Conservation (phyloP, 2,888 invertebrate genomes). For the Pterobdella sp. region DNA sequence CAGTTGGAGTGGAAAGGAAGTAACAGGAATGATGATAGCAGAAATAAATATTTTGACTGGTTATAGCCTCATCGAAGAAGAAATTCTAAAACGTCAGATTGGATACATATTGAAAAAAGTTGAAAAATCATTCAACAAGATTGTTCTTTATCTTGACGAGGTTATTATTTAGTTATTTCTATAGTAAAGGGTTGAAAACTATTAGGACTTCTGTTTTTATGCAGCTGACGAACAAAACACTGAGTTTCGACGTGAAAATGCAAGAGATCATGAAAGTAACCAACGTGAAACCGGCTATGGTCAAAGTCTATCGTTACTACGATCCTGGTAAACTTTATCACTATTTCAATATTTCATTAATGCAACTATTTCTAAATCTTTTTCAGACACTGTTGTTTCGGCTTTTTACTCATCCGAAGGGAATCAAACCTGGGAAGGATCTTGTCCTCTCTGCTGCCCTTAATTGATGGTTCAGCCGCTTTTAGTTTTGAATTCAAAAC, state of each 20-base stretch:
- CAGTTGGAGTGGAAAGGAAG: conserved; percentile 11
- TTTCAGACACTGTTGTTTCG: background rate
- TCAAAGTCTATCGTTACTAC: conserved; percentile 24
- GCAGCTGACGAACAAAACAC: conserved; percentile 7
- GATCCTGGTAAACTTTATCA: background rate
- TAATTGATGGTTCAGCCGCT: too few relatives aligned
- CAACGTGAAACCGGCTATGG: conserved; percentile 22
- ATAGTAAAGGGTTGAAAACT: background rate
- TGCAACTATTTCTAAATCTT: background rate
- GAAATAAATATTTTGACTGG: conserved; percentile 30
- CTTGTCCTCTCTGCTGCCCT: background rate
- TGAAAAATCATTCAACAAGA: conserved; percentile 49
- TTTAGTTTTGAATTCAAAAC: too few relatives aligned
- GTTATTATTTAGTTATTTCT: conserved; percentile 38
- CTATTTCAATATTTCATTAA: background rate
- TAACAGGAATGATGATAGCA: conserved; percentile 17
- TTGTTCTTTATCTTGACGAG: conserved; percentile 52
- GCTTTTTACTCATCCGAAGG: background rate
- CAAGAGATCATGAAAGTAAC: background rate
- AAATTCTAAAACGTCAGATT: conserved; percentile 6
- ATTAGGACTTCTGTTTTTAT: background rate
- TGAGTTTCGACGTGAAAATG: conserved; percentile 4
- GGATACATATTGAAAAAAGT: conserved; percentile 45
- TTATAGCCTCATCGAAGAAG: conserved; percentile 18
- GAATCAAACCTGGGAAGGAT: background rate